Conservation (phyloP, 53 echinoderm and acorn worm genomes). For the Temnopleurus reevesii region DNA sequence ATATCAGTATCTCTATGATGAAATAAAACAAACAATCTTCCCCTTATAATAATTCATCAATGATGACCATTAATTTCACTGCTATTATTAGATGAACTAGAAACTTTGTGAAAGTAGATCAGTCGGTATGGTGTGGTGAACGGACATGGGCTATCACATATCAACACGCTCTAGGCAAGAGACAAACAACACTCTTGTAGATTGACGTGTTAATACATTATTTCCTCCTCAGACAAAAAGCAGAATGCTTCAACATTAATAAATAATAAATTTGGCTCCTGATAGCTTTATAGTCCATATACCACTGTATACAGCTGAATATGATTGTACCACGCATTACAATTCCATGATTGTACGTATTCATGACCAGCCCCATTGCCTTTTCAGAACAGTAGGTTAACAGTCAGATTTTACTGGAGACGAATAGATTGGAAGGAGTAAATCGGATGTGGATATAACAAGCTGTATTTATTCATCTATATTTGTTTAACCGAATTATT, state of each 20-base stretch:
- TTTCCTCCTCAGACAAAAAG: not conserved
- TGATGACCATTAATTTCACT: too few relatives aligned
- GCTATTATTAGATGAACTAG: not conserved
- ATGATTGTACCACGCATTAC: not conserved
- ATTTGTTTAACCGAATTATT: not conserved
- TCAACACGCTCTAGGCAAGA: not conserved
- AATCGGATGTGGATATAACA: not conserved
- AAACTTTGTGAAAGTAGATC: too few relatives aligned
- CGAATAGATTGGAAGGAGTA: not conserved
- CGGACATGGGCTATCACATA: not conserved
- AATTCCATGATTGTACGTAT: too few relatives aligned
- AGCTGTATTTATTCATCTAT: not conserved
- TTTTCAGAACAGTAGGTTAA: too few relatives aligned
- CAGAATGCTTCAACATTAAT: not conserved
- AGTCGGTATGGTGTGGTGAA: not conserved
- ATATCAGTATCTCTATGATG: not conserved
- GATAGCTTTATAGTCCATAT: not conserved
- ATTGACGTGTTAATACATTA: constrained; percentile 21
- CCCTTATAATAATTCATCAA: too few relatives aligned
- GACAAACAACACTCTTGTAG: constrained; percentile 7
- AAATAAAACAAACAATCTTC: not conserved
- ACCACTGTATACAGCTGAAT: not conserved
- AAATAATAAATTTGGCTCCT: constrained; percentile 6
- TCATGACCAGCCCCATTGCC: too few relatives aligned
- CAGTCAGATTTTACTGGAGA: too few relatives aligned